Base-by-base conservation (phyloP, 2,797 vertebrate species). In the Thaleichthys pacificus region DNA sequence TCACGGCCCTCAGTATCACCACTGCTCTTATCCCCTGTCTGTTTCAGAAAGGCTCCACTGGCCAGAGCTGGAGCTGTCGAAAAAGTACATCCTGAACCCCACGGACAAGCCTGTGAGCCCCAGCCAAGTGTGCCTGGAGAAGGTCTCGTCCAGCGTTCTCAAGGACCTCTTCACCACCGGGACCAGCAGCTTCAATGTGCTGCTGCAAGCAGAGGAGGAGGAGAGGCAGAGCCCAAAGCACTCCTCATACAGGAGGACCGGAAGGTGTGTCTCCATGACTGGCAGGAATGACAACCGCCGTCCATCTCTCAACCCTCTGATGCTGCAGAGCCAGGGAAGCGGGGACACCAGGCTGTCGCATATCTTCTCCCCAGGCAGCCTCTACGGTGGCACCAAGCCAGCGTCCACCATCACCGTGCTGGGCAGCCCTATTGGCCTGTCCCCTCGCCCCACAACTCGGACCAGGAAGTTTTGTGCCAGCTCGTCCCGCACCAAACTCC, bases 31-130 rank as follows among this genome's bases (percentile, higher is more conserved):
- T 70, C 51, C 21, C 35, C n/a, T 66, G n/a, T 4, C 57, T 68
- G 61, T 83, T 84, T 64, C 91, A 98, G 97, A 98, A 88, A 92
- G 91, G 73, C 96, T 98, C 84, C 95, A 93, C 81, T 96, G 95
- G 96, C 95, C 95, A 61, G 88, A 97, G 72, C 90, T 91, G 75
- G 96, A 98, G 77, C 89, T 95, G 86, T 93, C 96, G 49, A 95
- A 92, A 85, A 96, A 93, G 88, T 93, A 92, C 15, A 0, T 97
- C 62, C 83, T 96, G 75, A 94, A 86, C 76, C 92, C 91, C 24
- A 82, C 87, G 66, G 89, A 93, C 1, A 91, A 89, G 28, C 75
- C 88, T 65, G 80, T 88, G 80, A 81, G 81, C 69, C 90, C 83
- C 12, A 91, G 89, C 80, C 93, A 93, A 75, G 91, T 90, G 62